Evolutionary conservation across 2,888 invertebrate species (phyloP), one percentile per base, ranked within the genome.

Genomic region (Pheosia gnoma): DNA sequence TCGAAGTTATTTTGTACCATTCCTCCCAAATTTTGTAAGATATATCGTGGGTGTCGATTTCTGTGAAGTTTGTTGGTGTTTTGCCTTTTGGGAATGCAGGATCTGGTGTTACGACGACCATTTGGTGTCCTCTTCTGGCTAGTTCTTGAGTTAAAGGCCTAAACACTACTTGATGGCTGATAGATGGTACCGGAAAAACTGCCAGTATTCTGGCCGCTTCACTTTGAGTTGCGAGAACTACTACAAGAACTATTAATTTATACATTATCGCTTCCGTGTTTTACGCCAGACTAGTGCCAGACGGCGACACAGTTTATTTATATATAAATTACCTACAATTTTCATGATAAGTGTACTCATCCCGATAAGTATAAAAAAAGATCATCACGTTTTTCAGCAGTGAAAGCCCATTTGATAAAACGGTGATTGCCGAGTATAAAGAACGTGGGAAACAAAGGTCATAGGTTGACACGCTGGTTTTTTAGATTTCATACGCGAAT

Each of bases 111-210:
- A 88, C 59, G 0, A 89, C 70, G 0, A 82, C 76, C 0, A 92
- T 59, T 55, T 91, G 77, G 56, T 93, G 91, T 4, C 91, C 91
- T 10, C 85, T 74, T 53, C 66, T 72, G 0, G 80, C 81, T 52
- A 93, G 69, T 45, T 84, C 85, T 39, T 80, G 72, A 36, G 83
- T 80, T 0, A 91, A 59, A 2, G 82, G 77, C 25, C 81, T 77
- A 52, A 78, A 86, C 0, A 84, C 82, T 1, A 86, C 68, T 71
- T 90, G 88, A 59, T 90, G 90, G 59, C 86, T 88, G 41, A 85
- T 78, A 0, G 87, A 85, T 0, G 88, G 82, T 2, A 78, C 72
- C 1, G 88, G 80, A 47, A 86, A 72, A 0, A 88, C 70, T 0
- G 74, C 84, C 37, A 91, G 64, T 58, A 91, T 90, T 58, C 77